Evolutionary conservation across 2,113 vertebrate species (phyloP).

Genomic region (Chloropsis hardwickii): DNA sequence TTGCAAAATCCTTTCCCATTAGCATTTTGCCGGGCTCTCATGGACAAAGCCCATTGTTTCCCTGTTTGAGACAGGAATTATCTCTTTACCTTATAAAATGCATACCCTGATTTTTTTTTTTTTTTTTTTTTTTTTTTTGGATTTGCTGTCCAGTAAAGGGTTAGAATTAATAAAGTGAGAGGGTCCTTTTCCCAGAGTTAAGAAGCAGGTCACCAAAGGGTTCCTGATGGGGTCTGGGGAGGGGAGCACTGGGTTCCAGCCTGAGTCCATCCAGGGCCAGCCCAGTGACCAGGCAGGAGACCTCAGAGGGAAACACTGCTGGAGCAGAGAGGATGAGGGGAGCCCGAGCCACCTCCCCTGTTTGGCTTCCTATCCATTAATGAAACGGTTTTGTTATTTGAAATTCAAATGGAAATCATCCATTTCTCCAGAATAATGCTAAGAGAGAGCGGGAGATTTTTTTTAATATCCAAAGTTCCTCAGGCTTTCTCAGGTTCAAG

Average conservation of each 20-base stretch:
- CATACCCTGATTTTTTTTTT: no score
- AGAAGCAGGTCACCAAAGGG: background rate
- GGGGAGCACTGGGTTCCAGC: background rate
- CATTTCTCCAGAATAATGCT: background rate
- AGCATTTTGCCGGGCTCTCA: background rate
- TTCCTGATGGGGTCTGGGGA: accelerated
- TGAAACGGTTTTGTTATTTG: background rate
- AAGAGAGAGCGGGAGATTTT: background rate
- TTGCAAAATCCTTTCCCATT: background rate
- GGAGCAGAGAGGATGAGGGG: background rate
- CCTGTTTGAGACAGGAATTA: background rate
- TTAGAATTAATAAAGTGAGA: background rate
- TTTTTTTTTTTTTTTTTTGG: no score
- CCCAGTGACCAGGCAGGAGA: background rate
- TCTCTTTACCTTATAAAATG: background rate
- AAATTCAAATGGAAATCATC: background rate
- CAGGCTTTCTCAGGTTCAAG: background rate
- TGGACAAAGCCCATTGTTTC: background rate
- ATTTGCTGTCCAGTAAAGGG: background rate
- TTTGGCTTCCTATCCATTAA: background rate
- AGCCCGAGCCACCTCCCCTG: accelerated
- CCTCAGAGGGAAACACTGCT: accelerated
- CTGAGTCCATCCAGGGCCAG: background rate
- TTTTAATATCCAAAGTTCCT: background rate
- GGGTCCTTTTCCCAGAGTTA: background rate